Percentiles rank a stretch among this genome's conserved stretches.
Conservation (phyloP, 2,888 invertebrate species). For the Cyclophora albipunctata region DNA sequence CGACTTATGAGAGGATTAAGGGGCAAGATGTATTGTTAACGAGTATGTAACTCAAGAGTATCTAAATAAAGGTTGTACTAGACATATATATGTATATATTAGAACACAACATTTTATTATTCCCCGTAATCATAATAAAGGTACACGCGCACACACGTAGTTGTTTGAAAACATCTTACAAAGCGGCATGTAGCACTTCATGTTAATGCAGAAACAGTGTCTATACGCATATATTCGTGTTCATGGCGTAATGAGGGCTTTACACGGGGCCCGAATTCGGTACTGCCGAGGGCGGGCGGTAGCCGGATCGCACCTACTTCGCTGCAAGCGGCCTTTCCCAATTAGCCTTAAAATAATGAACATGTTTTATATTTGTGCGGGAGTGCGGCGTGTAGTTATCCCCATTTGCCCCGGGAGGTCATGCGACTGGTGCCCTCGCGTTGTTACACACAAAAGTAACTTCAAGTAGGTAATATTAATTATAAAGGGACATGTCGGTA, state of each 20-base stretch:
- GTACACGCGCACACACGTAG: constrained; percentile 6
- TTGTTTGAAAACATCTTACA: constrained; percentile 28
- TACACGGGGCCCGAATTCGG: constrained; percentile 57
- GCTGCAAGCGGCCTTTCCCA: constrained; percentile 71
- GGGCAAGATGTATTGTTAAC: too few relatives aligned
- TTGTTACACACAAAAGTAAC: constrained; percentile 48
- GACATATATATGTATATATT: too few relatives aligned
- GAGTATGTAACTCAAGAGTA: too few relatives aligned
- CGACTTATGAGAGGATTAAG: too few relatives aligned
- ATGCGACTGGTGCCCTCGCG: constrained; percentile 53
- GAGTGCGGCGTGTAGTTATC: constrained; percentile 68
- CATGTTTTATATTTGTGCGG: constrained; percentile 74
- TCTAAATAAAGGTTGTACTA: too few relatives aligned
- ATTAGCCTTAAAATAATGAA: constrained; percentile 76
- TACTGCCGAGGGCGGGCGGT: constrained; percentile 65
- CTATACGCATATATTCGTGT: constrained; percentile 55
- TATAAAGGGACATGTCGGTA: constrained; percentile 45
- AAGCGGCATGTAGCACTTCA: constrained; percentile 46
- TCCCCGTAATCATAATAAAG: not conserved
- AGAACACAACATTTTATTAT: too few relatives aligned
- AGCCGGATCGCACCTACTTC: constrained; percentile 57
- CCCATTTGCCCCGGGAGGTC: constrained; percentile 70
- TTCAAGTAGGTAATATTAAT: constrained; percentile 46
- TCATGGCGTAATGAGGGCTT: constrained; percentile 55
- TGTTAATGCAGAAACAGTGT: constrained; percentile 69